A percentile compares a stretch with the other conserved stretches of the same genome.
phyloP scores from a whole-genome alignment of 2,797 vertebrate species.

The Melanotaenia maccullochi region DNA sequence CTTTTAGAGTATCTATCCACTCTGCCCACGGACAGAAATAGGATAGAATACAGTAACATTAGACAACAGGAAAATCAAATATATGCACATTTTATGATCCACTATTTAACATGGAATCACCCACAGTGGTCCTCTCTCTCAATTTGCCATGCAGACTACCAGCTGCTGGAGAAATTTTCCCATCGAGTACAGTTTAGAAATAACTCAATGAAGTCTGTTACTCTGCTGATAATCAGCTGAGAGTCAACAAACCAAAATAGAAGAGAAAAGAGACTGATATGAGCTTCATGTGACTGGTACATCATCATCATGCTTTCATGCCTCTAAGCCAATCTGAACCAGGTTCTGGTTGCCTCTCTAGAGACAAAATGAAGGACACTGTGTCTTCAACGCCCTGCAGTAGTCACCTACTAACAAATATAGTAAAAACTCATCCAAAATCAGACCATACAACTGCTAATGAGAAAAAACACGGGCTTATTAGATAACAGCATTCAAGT shows the following conservation, averaged over 20 bases:
- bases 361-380: constrained; percentile 65
- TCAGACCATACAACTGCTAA: background rate
- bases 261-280: constrained; percentile 20
- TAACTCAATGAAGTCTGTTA: constrained; percentile 28
- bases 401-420: constrained; percentile 30
- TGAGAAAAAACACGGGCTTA: constrained; percentile 5
- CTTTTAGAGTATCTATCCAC: constrained; percentile 10
- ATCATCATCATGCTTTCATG: constrained; percentile 30
- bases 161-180: constrained; percentile 40
- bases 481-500: background rate
- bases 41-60: constrained; percentile 27
- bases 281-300: constrained; percentile 17
- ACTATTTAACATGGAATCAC: constrained; percentile 29
- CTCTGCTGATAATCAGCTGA: constrained; percentile 37
- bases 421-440: constrained; percentile 20
- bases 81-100: constrained; percentile 21
- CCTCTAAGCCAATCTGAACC: constrained; percentile 59
- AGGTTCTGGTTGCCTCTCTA: constrained; percentile 42
- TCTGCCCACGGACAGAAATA: constrained; percentile 17
- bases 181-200: constrained; percentile 38
- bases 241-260: constrained; percentile 30
- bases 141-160: constrained; percentile 56
- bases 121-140: constrained; percentile 33
- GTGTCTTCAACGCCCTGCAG: constrained; percentile 34
- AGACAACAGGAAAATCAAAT: constrained; percentile 35